Base-by-base conservation (phyloP, 2,797 vertebrate genomes). In the Pseudochromis fuscus region DNA sequence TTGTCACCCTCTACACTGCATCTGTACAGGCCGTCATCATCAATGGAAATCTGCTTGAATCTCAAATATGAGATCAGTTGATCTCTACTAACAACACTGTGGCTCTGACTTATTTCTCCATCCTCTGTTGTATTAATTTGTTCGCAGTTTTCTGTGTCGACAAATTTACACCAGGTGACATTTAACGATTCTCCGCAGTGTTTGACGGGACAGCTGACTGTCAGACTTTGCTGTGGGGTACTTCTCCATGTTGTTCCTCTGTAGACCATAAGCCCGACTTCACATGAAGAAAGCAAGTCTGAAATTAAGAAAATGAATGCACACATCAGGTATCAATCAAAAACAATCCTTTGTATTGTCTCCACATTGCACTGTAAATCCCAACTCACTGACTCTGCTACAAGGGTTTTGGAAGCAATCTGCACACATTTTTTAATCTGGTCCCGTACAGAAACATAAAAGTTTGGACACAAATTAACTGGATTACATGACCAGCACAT, bases 141-240 rank as follows among this genome's bases (percentile, higher is more conserved):
- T 52, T 51, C 18, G 30, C 81, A 87, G 1, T 0, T 1, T 7
- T 0, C 1, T 23, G 0, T 7, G 4, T 61, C 0, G 0, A 53
- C 3, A 1, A 81, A 0, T 89, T 88, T 91, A 65, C 72, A 84
- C 92, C 92, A 92, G 55, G 21, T 62, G 30, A 89, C 4, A 2
- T 5, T 18, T 5, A 74, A 1, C 7, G 31, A 3, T 30, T 75
- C 1, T 18, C 86, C 56, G 42, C 88, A 92, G 70, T 79, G 57
- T 42, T 23, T 53, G 23, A 90, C 60, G 0, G 69, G 67, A 65
- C 92, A 93, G 0, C 4, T 4, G 67, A 91, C 31, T 1, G 2
- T 83, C 70, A 90, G 16, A 25, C 0, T 2, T 2, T 33, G 23
- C 5, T 10, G 28, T 15, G 73, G 72, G 25, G 7, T 30, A 6